Evolutionary conservation across 2,888 invertebrate species (phyloP), one percentile per base, ranked within the genome.

Genomic region (Eristalis arbustorum): DNA sequence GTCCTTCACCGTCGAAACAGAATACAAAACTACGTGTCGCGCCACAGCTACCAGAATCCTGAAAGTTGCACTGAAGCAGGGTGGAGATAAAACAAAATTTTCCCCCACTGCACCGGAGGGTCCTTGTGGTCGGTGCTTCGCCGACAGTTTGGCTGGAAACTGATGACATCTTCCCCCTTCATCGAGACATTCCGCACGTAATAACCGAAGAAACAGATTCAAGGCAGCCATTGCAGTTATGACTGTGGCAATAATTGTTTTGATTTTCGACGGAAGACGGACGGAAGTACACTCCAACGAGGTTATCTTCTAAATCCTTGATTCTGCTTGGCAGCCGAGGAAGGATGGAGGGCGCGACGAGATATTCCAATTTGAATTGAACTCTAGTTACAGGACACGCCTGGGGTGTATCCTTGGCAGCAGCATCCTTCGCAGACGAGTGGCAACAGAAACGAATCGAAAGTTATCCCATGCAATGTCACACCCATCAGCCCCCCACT

Each of bases 181-280:
- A 18, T 18, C 18, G 49, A 49, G 8, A 49, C 49, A 49, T 49
- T 18, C 18, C 49, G 49, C 49, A n/a, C 18, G 49, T 49, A 18
- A 49, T 18, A n/a, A 49, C 49, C 18, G 6, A 18, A 49, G 18
- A 22, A 61, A 23, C n/a, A 67, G 23, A 77, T 69, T 69, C 63
- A 78, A 83, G 73, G 42, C 67, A 57, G 62, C 49, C 49, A 49
- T 49, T 49, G 49, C 23, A 57, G 57, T 71, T 62, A 77, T 78
- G 61, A 64, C 40, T 63, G n/a, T 22, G 13, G 11, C 69, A 64
- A 73, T 78, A 64, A 68, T 63, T 78, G 57, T 73, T 82, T 73
- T 61, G 72, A 77, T 63, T 76, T 82, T 56, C 28, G 37, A 61
- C 40, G 18, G 40, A 62, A 61, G n/a, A 77, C 37, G 23, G 37